Base-by-base conservation (phyloP, 2,113 vertebrate species). In the Hypanus sabinus region DNA sequence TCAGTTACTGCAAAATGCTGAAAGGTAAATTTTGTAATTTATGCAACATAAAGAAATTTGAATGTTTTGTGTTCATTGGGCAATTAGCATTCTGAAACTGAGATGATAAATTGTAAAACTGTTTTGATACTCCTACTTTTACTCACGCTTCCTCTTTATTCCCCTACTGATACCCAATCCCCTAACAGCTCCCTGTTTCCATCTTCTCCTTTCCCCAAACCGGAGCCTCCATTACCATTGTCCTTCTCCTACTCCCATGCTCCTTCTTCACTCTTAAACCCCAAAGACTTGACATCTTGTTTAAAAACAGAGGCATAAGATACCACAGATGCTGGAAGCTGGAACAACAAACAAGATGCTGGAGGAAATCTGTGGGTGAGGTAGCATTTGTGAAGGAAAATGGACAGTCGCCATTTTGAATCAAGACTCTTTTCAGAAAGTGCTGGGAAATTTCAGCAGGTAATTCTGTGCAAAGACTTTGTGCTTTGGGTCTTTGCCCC, bases 171-270 rank as follows among this genome's bases (percentile, higher is more conserved):
- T 27, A 8, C 38, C 38, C 38, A 24, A 24, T 83, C 8, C 38
- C 20, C 22, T 0, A 18, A 36, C 27, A 80, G 33, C 46, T 76
- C 24, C 75, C n/a, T 14, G 2, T 1, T 33, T 79, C 30, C 77
- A 16, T 33, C 77, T 80, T 57, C 8, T 20, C 24, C 55, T 14
- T 24, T 38, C 18, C 79, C 12, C 14, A 1, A 81, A 24, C 6
- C 18, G 0, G 7, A 55, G 0, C 24, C 46, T 24, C 46, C 81
- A 22, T 8, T 57, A 46, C n/a, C 5, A 30, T 93, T 93, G 90
- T 94, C 94, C 94, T 94, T 94, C 95, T 94, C 94, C 57, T 70
- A 11, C 68, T 70, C 94, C 95, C 94, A 96, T 70, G 68, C 68
- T 70, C 46, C 46, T 3, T 70, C 68, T 70, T 18, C 68, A 11